Conservation (phyloP, 2,797 vertebrate species). For the Adrianichthys oophorus region DNA sequence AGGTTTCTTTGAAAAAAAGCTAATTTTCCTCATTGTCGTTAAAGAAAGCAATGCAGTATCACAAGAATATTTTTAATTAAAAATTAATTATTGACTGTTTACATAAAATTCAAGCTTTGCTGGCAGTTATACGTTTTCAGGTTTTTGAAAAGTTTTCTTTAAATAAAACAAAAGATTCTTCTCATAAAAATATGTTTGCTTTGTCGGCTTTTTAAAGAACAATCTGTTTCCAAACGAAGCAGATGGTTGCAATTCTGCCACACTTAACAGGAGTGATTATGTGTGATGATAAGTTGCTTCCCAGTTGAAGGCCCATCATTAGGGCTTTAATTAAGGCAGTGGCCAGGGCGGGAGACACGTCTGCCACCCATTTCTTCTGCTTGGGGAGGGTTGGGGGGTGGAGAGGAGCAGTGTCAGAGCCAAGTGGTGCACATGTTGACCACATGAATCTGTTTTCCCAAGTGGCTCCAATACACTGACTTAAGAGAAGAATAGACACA, state of each 20-base stretch:
- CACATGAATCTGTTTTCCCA: conserved; percentile 62
- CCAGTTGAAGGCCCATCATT: conserved; percentile 72
- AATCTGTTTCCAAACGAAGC: conserved; percentile 61
- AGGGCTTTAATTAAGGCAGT: conserved; percentile 72
- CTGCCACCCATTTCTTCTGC: conserved; percentile 54
- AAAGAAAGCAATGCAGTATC: not conserved
- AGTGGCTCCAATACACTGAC: conserved; percentile 46
- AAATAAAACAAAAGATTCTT: not conserved
- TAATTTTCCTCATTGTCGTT: not conserved
- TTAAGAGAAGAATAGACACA: conserved; percentile 24
- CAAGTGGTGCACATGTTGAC: conserved; percentile 67
- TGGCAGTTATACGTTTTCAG: not conserved
- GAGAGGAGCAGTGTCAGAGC: conserved; percentile 39
- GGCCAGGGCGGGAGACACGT: conserved; percentile 63
- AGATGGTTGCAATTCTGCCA: conserved; percentile 75
- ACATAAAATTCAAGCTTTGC: conserved; percentile 1
- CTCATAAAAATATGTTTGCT: conserved; percentile 47
- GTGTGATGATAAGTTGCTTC: conserved; percentile 71
- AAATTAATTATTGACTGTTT: not conserved
- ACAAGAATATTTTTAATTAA: not conserved
- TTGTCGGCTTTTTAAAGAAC: conserved; percentile 51
- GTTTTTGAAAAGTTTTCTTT: conserved; percentile 10
- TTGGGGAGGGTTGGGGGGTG: conserved; percentile 19
- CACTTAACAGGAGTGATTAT: conserved; percentile 72
- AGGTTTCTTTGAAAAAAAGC: conserved; percentile 6